Conservation (phyloP, 2,113 vertebrate species). For the Melanocharis versteri region DNA sequence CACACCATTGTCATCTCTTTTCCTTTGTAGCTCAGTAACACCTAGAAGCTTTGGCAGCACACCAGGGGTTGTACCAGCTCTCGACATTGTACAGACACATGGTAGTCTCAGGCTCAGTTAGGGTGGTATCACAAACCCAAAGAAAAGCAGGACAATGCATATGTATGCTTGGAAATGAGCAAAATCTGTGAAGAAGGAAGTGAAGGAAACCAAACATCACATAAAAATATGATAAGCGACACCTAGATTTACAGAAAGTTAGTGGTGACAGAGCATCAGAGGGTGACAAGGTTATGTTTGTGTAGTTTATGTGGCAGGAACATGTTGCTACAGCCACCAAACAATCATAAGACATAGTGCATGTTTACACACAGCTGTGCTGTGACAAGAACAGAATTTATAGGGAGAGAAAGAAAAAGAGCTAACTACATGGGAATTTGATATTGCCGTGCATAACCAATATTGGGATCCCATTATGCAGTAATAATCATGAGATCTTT, state of each 20-base stretch:
- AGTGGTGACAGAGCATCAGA: neutral
- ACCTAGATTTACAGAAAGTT: neutral
- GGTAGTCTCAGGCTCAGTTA: neutral
- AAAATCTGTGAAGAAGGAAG: neutral
- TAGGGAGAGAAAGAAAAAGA: neutral
- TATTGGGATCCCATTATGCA: neutral
- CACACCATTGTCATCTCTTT: neutral
- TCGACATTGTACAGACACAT: neutral
- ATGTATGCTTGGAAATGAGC: neutral
- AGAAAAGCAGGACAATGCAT: neutral
- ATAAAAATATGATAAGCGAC: neutral
- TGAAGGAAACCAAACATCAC: neutral
- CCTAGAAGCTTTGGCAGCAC: constrained; percentile 15
- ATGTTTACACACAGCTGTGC: neutral
- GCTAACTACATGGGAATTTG: neutral
- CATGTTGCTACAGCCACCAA: neutral
- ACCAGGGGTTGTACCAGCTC: neutral
- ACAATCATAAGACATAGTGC: fast-evolving
- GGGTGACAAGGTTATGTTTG: neutral
- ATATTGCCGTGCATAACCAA: neutral
- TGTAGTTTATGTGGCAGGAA: neutral
- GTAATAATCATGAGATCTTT: neutral
- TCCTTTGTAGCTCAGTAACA: constrained; percentile 13
- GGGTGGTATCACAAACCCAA: neutral
- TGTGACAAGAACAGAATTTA: neutral